These are phyloP conservation scores for Leuciscus idus DNA, from an alignment of 2,113 vertebrate species.

Conservation along the genomic window DNA sequence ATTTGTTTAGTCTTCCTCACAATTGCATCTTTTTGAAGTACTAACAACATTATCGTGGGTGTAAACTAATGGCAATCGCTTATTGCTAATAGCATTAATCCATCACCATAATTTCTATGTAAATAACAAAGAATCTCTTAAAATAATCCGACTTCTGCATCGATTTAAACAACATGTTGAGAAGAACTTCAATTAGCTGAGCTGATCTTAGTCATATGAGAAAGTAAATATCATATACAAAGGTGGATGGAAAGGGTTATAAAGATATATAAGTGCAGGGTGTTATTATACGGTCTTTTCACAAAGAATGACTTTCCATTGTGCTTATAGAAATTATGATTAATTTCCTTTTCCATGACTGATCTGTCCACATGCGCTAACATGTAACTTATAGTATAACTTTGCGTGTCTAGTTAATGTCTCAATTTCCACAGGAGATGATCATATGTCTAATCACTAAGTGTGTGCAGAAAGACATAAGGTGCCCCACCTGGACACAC, in stretches of 20 bases:
- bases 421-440: neutral
- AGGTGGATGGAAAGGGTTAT: neutral
- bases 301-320: neutral
- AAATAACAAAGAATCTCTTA: neutral
- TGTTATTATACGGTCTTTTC: neutral
- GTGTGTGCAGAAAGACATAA: neutral
- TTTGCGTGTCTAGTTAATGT: neutral
- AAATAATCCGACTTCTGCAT: neutral
- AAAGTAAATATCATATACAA: neutral
- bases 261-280: neutral
- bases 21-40: neutral
- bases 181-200: neutral
- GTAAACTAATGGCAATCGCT: neutral
- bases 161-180: neutral
- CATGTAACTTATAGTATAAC: neutral
- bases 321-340: neutral
- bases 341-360: neutral
- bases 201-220: neutral
- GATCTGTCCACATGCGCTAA: neutral
- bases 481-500: constrained; percentile 34
- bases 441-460: neutral
- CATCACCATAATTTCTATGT: neutral
- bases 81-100: neutral
- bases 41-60: neutral
- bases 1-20: neutral